These are phyloP conservation scores for Sminthurides bifidus DNA, from an alignment of 1,140 invertebrate genomes.

Conservation along the genomic window DNA sequence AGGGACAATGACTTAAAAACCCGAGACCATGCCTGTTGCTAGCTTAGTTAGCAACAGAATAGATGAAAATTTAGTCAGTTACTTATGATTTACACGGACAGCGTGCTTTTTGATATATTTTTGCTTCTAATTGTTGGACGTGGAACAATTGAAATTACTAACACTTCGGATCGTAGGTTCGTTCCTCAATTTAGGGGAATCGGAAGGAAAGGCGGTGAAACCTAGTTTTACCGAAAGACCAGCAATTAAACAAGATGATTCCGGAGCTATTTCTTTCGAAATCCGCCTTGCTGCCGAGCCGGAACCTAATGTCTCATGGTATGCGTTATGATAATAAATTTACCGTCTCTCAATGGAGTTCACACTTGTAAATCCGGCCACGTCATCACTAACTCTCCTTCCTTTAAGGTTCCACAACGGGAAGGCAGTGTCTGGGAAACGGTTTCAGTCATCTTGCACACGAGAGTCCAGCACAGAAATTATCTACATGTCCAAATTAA, in stretches of 20 bases:
- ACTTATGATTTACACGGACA: background rate
- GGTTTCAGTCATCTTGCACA: constrained; percentile 58
- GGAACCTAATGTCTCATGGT: constrained; percentile 81
- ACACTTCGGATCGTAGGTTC: constrained; percentile 32
- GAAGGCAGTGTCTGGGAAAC: constrained; percentile 60
- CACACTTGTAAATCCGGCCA: background rate
- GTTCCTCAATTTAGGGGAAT: constrained; percentile 34
- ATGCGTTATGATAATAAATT: constrained; percentile 40
- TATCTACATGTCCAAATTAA: constrained; percentile 73
- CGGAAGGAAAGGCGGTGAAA: constrained; percentile 24
- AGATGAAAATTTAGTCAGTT: background rate
- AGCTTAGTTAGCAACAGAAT: background rate
- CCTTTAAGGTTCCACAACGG: constrained; percentile 65
- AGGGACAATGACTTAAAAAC: background rate
- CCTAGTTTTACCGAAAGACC: constrained; percentile 87
- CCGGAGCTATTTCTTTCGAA: constrained; percentile 85
- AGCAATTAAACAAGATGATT: constrained; percentile 84
- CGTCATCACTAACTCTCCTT: background rate
- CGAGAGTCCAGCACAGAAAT: constrained; percentile 67
- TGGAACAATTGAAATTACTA: constrained; percentile 27
- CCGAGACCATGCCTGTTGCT: background rate
- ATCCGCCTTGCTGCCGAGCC: constrained; percentile 91
- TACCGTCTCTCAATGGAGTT: background rate
- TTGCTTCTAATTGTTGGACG: constrained; percentile 27
- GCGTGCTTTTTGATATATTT: constrained; percentile 3